Evolutionary conservation across 2,888 invertebrate species (phyloP).

Genomic region (Agrochola litura): DNA sequence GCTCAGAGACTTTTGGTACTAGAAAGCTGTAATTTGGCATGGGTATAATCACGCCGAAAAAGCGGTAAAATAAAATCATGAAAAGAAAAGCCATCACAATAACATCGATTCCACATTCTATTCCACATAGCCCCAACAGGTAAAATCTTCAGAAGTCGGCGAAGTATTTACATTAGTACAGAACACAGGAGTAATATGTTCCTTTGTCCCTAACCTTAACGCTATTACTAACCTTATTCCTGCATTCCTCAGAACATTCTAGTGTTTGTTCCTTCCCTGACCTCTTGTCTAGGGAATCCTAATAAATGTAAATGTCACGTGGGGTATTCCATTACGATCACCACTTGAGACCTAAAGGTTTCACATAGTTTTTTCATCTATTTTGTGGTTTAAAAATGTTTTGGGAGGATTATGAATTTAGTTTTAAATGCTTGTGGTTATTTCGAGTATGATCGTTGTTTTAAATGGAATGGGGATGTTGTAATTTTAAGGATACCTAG

Average conservation of each 20-base stretch:
- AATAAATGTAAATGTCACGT: conserved; percentile 59
- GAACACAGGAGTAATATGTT: not conserved
- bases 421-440: not conserved
- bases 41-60: too few species aligned
- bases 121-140: not conserved
- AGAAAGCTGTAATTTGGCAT: too few species aligned
- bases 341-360: conserved; percentile 41
- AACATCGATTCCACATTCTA: not conserved
- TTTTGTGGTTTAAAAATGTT: not conserved
- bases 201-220: not conserved
- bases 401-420: not conserved
- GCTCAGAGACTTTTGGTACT: too few species aligned
- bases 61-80: too few species aligned
- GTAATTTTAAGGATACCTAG: not conserved
- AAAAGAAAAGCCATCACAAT: not conserved
- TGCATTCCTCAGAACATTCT: conserved; percentile 33
- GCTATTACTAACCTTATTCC: not conserved
- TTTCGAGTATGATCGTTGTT: not conserved
- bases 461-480: not conserved
- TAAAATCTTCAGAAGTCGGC: conserved; percentile 2
- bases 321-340: conserved; percentile 49
- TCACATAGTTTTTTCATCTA: not conserved
- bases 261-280: conserved; percentile 21
- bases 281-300: conserved; percentile 28
- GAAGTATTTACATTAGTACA: conserved; percentile 3